A percentile compares a stretch with the other conserved stretches of the same genome.
Evolutionary conservation across 2,888 invertebrate species (phyloP).

Genomic region (Geotrupes spiniger): DNA sequence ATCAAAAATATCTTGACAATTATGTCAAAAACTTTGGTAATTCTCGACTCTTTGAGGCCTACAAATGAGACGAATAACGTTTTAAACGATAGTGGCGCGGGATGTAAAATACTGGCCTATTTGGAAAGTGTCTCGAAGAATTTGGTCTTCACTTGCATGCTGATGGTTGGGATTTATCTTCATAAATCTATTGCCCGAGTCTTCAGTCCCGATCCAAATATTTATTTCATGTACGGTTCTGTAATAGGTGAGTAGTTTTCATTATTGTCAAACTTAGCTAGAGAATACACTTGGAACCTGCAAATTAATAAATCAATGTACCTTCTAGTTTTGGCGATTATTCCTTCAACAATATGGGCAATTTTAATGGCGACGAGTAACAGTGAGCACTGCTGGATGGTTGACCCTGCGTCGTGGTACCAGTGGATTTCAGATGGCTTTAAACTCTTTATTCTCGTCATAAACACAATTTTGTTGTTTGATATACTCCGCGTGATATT

Average conservation of each 20-base stretch:
- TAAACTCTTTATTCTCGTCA: constrained; percentile 55
- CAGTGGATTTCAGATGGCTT: constrained; percentile 65
- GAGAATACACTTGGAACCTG: no score
- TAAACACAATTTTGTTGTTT: constrained; percentile 60
- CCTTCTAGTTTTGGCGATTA: constrained; percentile 48
- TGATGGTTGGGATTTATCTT: constrained; percentile 63
- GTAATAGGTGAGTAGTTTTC: constrained; percentile 48
- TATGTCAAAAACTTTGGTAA: constrained; percentile 56
- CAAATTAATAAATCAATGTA: constrained; percentile 7
- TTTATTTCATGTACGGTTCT: constrained; percentile 51
- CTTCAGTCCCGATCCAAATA: constrained; percentile 57
- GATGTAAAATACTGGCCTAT: constrained; percentile 57
- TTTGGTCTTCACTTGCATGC: constrained; percentile 67
- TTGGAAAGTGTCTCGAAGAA: constrained; percentile 57
- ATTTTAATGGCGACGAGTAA: constrained; percentile 52
- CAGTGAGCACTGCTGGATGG: constrained; percentile 62
- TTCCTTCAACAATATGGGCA: constrained; percentile 59
- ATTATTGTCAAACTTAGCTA: background rate
- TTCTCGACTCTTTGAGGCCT: constrained; percentile 56
- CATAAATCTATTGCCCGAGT: constrained; percentile 66
- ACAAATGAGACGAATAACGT: constrained; percentile 47
- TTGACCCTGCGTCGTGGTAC: constrained; percentile 54
- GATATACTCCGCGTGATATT: constrained; percentile 65
- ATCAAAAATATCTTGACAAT: constrained; percentile 59
- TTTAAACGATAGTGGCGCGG: constrained; percentile 53